Conservation (phyloP, 2,888 invertebrate genomes). For the Nematopogon swammerdamellus region DNA sequence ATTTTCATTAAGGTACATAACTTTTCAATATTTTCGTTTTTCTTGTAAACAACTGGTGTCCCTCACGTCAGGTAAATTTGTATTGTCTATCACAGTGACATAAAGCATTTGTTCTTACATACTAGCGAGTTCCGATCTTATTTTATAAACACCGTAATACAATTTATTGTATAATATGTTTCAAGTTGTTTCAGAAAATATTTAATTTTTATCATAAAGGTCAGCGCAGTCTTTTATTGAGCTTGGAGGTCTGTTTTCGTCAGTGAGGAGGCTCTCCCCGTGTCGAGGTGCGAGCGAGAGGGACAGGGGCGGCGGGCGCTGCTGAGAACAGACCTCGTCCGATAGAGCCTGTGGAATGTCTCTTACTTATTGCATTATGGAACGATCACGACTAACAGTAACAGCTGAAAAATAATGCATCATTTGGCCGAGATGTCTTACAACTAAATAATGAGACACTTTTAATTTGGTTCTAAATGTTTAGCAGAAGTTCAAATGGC, state of each 20-base stretch:
- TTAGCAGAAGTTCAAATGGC: background rate
- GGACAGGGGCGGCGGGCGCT: background rate
- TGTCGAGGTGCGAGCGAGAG: background rate
- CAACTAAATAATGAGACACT: background rate
- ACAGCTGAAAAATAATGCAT: background rate
- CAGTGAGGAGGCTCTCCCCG: no score
- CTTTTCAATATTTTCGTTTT: background rate
- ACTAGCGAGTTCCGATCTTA: constrained; percentile 54
- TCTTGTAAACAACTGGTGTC: constrained; percentile 21
- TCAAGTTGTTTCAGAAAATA: constrained; percentile 50
- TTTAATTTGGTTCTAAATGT: background rate
- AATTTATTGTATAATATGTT: constrained; percentile 37
- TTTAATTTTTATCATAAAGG: constrained; percentile 33
- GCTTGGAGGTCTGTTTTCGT: background rate
- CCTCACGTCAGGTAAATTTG: constrained; percentile 36
- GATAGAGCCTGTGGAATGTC: constrained; percentile 47
- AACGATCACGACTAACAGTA: background rate
- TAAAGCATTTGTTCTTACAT: constrained; percentile 56
- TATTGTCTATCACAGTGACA: constrained; percentile 52
- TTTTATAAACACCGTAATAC: constrained; percentile 49
- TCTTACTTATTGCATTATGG: background rate
- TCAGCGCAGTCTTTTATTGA: constrained; percentile 44
- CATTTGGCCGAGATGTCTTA: background rate
- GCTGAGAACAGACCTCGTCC: constrained; percentile 38
- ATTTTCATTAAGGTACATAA: background rate